These are phyloP conservation scores for Leiothrix lutea DNA, from an alignment of 2,113 vertebrate species.

Conservation along the genomic window DNA sequence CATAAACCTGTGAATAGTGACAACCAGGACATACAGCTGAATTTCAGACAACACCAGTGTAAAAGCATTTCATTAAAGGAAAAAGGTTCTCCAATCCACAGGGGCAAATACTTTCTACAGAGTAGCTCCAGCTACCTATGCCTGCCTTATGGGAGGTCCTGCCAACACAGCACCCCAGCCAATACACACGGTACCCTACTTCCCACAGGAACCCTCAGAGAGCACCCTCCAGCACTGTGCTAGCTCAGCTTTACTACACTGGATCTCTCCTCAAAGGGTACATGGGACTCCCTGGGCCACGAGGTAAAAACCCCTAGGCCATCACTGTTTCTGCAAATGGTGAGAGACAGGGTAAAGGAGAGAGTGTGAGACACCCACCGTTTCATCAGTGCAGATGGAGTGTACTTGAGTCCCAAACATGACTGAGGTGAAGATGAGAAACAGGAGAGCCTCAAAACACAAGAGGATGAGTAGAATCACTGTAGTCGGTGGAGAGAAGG, in stretches of 20 bases:
- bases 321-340: neutral
- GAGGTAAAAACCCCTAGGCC: neutral
- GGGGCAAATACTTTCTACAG: neutral
- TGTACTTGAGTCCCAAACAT: slow-evolving; percentile 99
- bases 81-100: neutral
- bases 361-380: slow-evolving; percentile 77
- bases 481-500: slow-evolving; percentile 92
- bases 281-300: rapidly evolving
- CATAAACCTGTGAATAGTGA: neutral
- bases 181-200: rapidly evolving
- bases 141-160: neutral
- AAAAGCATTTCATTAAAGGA: neutral
- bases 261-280: neutral
- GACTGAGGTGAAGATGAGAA: slow-evolving; percentile 95
- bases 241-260: neutral
- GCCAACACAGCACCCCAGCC: neutral
- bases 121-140: neutral
- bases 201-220: neutral
- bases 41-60: neutral
- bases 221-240: neutral
- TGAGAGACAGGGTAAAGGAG: neutral
- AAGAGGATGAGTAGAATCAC: slow-evolving; percentile 96
- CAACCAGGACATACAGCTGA: neutral
- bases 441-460: slow-evolving; percentile 94
- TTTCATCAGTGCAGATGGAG: slow-evolving; percentile 97